A percentile compares a stretch with the other conserved stretches of the same genome.
Evolutionary conservation across 2,888 invertebrate genomes (phyloP).

Genomic region (Nowickia ferox): DNA sequence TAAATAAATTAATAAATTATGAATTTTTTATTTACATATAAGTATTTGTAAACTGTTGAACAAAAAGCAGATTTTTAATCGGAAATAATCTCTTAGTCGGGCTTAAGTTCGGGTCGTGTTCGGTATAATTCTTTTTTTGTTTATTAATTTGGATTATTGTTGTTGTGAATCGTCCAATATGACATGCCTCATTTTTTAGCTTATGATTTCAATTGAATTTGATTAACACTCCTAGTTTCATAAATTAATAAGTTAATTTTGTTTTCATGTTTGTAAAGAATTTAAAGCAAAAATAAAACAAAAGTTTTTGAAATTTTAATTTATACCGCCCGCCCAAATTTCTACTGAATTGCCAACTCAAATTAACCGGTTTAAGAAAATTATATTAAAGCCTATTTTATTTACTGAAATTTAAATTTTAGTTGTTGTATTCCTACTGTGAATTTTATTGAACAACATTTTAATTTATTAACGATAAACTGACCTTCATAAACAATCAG

Average conservation of each 20-base stretch:
- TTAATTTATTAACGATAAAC: slow-evolving; percentile 63
- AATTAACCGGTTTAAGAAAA: slow-evolving; percentile 40
- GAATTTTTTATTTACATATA: too few relatives aligned
- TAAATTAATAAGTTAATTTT: slow-evolving; percentile 24
- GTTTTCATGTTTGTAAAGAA: not conserved
- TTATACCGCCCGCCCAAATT: slow-evolving; percentile 34
- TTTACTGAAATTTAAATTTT: slow-evolving; percentile 2
- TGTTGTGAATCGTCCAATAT: too few relatives aligned
- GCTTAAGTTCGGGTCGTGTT: too few relatives aligned
- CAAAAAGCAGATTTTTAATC: too few relatives aligned
- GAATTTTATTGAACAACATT: slow-evolving; percentile 50
- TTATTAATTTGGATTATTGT: too few relatives aligned
- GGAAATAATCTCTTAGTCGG: too few relatives aligned
- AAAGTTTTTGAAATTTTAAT: slow-evolving; percentile 26
- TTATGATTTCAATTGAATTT: slow-evolving; percentile 25
- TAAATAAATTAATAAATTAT: too few relatives aligned
- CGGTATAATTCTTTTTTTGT: too few relatives aligned
- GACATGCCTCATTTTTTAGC: too few relatives aligned
- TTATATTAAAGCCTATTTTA: not conserved
- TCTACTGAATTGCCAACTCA: slow-evolving; percentile 3
- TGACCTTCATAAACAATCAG: slow-evolving; percentile 68
- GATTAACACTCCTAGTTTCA: slow-evolving; percentile 37
- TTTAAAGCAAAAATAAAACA: not conserved
- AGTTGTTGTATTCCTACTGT: slow-evolving; percentile 40
- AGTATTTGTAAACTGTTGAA: too few relatives aligned